A percentile compares a stretch with the other conserved stretches of the same genome.
These are phyloP conservation scores for Pheosia gnoma DNA, from an alignment of 2,888 invertebrate genomes.

Conservation along the genomic window DNA sequence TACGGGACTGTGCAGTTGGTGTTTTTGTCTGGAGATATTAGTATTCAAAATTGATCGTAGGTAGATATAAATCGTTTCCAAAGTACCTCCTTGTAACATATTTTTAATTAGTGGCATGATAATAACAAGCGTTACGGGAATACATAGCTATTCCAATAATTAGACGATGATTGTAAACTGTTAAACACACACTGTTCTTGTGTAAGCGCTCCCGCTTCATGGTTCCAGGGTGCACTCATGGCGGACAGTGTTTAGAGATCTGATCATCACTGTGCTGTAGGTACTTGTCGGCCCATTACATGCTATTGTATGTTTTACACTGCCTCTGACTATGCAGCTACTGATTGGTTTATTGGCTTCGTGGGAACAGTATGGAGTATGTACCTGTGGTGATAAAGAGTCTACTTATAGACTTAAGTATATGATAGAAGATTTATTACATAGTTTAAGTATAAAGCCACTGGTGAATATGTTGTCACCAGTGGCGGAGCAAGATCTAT, in stretches of 20 bases:
- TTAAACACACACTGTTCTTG: conserved; percentile 32
- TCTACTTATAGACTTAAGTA: no score
- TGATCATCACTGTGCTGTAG: conserved; percentile 4
- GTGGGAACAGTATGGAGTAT: not conserved
- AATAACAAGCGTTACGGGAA: conserved; percentile 11
- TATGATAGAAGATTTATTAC: no score
- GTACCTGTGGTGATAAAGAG: no score
- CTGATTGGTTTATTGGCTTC: conserved; percentile 2
- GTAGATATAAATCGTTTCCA: not conserved
- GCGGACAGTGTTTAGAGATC: conserved; percentile 14
- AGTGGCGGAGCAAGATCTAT: no score
- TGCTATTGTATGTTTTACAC: not conserved
- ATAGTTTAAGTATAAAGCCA: no score
- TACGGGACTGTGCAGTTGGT: no score
- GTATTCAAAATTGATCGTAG: no score
- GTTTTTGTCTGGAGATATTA: no score
- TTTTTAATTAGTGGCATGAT: not conserved
- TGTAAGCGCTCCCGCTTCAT: conserved; percentile 28
- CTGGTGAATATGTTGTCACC: no score
- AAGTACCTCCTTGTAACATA: not conserved
- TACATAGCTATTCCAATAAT: conserved; percentile 17
- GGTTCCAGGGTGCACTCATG: conserved; percentile 32
- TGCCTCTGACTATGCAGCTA: conserved; percentile 1
- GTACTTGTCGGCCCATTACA: not conserved
- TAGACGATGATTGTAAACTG: conserved; percentile 33